Conservation (phyloP, 1,140 invertebrate species). For the Drosophila busckii region DNA sequence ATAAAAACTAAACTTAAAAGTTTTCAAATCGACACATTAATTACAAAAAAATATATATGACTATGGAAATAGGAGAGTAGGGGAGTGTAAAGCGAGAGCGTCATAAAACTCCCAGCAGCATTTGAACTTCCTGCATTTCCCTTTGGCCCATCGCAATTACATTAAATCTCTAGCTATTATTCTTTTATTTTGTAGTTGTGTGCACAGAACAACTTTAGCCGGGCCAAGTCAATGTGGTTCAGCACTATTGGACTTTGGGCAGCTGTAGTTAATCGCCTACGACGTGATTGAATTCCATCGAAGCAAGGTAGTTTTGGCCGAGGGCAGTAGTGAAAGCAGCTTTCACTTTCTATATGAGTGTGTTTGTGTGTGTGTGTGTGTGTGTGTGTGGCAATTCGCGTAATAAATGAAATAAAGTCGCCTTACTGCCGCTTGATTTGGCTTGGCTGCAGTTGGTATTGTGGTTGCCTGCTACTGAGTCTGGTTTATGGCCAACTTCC, state of each 20-base stretch:
- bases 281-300: conserved; percentile 75
- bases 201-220: conserved; percentile 40
- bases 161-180: conserved; percentile 76
- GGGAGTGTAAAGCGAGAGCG: conserved; percentile 28
- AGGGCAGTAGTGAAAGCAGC: background rate
- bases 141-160: conserved; percentile 50
- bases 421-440: conserved; percentile 47
- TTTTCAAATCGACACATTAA: no score
- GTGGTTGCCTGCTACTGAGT: background rate
- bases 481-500: conserved; percentile 54
- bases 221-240: conserved; percentile 1
- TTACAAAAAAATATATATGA: conserved; percentile 11
- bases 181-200: conserved; percentile 66
- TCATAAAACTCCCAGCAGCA: conserved; percentile 44
- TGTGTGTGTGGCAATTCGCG: conserved; percentile 8
- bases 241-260: conserved; percentile 19
- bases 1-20: no score
- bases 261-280: conserved; percentile 68
- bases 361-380: background rate
- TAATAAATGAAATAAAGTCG: conserved; percentile 67
- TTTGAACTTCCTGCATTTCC: background rate
- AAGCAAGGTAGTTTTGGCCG: conserved; percentile 56
- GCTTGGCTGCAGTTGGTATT: conserved; percentile 42
- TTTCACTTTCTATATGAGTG: no score
- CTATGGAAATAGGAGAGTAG: conserved; percentile 1